A percentile compares a stretch with the other conserved stretches of the same genome.
phyloP scores from a whole-genome alignment of 2,888 invertebrate genomes.

The Rosalia funebris region DNA sequence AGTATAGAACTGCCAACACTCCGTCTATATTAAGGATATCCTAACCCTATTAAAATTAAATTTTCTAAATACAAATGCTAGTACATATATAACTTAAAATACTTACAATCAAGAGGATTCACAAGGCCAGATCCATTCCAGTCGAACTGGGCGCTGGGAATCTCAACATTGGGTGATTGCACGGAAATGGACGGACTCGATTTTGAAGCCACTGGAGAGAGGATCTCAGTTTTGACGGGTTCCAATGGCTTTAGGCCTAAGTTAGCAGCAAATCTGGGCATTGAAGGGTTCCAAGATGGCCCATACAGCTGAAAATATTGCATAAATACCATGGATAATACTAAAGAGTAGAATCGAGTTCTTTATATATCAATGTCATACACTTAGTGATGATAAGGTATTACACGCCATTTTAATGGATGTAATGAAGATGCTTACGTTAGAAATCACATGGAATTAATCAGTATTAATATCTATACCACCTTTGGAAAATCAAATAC shows the following conservation, averaged over 20 bases:
- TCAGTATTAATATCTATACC: no score
- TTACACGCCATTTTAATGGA: no score
- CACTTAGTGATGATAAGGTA: no score
- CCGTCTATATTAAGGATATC: no score
- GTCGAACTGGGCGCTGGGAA: conserved; percentile 77
- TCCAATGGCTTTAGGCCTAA: conserved; percentile 81
- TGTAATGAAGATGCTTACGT: no score
- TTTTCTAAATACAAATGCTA: no score
- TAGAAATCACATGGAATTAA: no score
- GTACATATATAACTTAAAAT: conserved; percentile 13
- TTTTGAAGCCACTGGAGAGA: conserved; percentile 40
- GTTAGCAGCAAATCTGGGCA: conserved; percentile 90
- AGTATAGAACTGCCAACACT: no score
- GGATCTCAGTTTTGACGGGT: conserved; percentile 72
- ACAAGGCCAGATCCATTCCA: conserved; percentile 78
- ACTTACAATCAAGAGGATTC: conserved; percentile 76
- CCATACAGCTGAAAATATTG: conserved; percentile 75
- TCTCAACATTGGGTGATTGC: conserved; percentile 54
- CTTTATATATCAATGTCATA: no score
- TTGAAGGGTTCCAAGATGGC: conserved; percentile 81
- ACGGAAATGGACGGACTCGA: conserved; percentile 40
- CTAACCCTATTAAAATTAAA: no score
- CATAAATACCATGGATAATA: conserved; percentile 19
- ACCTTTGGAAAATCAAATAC: no score
- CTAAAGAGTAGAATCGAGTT: no score